Percentiles rank a stretch among this genome's conserved stretches.
These are phyloP conservation scores for Rhabditophanes sp. DNA, from an alignment of 2,888 invertebrate genomes.

Conservation along the genomic window DNA sequence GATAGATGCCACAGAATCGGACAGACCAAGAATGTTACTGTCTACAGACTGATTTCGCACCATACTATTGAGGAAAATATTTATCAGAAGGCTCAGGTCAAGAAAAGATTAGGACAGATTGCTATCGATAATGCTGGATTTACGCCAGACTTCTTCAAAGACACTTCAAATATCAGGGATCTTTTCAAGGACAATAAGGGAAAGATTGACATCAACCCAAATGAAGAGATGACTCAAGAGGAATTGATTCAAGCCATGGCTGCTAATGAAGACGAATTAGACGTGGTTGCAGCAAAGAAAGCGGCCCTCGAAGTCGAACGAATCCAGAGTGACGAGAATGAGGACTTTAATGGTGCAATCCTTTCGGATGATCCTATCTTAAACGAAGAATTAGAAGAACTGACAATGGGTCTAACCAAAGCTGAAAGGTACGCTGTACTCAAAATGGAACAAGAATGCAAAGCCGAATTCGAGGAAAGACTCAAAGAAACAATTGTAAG, in stretches of 20 bases:
- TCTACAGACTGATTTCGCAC: constrained; percentile 84
- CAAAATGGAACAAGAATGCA: constrained; percentile 10
- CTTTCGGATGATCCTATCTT: no score
- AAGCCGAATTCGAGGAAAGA: constrained; percentile 17
- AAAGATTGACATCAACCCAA: not conserved
- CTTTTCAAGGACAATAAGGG: constrained; percentile 31
- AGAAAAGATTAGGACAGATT: constrained; percentile 78
- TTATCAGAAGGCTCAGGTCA: constrained; percentile 92
- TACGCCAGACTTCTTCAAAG: constrained; percentile 82
- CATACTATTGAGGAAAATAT: constrained; percentile 98
- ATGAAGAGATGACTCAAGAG: constrained; percentile 4
- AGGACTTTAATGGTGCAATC: no score
- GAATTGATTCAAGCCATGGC: constrained; percentile 23
- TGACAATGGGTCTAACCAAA: not conserved
- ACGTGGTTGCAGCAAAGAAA: constrained; percentile 30
- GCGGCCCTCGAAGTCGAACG: constrained; percentile 27
- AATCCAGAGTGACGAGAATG: constrained; percentile 21
- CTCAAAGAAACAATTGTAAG: not conserved
- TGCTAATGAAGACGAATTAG: constrained; percentile 35
- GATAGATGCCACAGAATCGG: constrained; percentile 82
- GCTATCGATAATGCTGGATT: constrained; percentile 98
- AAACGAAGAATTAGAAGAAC: no score
- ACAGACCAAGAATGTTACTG: constrained; percentile 94
- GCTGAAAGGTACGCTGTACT: not conserved
- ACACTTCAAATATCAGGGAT: constrained; percentile 33